These are phyloP conservation scores for Itoplectis maculator DNA, from an alignment of 2,888 invertebrate species.

Conservation along the genomic window DNA sequence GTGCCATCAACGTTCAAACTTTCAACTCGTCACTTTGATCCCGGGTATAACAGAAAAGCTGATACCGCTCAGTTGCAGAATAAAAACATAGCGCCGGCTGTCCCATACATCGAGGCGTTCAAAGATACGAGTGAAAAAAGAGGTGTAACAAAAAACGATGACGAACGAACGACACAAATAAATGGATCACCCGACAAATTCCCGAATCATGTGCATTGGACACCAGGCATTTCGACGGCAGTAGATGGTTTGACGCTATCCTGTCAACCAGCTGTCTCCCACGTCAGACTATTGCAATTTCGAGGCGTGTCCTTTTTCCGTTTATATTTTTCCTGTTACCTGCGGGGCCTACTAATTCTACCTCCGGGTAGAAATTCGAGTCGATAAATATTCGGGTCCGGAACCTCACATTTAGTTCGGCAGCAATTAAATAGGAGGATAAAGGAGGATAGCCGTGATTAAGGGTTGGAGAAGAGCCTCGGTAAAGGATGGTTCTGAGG, in stretches of 20 bases:
- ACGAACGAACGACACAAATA: slow-evolving; percentile 54
- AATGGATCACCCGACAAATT: slow-evolving; percentile 61
- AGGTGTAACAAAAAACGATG: slow-evolving; percentile 30
- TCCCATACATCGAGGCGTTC: slow-evolving; percentile 10
- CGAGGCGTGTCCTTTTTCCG: background rate
- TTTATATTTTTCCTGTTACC: background rate
- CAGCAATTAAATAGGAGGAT: slow-evolving; percentile 58
- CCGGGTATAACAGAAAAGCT: slow-evolving; percentile 15
- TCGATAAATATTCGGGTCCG: slow-evolving; percentile 43
- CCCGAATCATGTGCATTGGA: slow-evolving; percentile 46
- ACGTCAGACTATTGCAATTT: slow-evolving; percentile 45
- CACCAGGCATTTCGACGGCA: slow-evolving; percentile 31
- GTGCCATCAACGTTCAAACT: background rate
- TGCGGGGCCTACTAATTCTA: background rate
- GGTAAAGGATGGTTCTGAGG: slow-evolving; percentile 38
- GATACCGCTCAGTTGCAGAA: slow-evolving; percentile 32
- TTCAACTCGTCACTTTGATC: slow-evolving; percentile 15
- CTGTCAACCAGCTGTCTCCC: slow-evolving; percentile 58
- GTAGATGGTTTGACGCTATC: slow-evolving; percentile 37
- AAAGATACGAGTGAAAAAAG: slow-evolving; percentile 36
- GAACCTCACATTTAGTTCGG: slow-evolving; percentile 50
- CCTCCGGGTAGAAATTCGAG: background rate
- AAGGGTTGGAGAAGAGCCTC: slow-evolving; percentile 23
- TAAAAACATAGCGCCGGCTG: slow-evolving; percentile 16
- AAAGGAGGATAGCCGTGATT: slow-evolving; percentile 51